Conservation (phyloP, 2,113 vertebrate species). For the Pholis gunnellus region DNA sequence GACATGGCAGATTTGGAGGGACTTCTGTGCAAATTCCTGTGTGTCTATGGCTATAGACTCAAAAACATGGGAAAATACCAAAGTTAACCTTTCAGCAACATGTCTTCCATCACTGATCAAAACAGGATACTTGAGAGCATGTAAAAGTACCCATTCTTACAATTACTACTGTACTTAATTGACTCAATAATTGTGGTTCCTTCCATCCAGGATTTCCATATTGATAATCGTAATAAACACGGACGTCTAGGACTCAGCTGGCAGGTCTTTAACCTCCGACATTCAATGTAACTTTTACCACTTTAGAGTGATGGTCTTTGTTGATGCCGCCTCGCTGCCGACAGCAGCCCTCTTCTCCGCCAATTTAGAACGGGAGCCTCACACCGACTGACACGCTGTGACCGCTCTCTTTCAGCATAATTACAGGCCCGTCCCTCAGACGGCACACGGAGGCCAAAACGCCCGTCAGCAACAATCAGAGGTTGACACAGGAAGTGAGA, state of each 20-base stretch:
- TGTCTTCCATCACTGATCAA: background rate
- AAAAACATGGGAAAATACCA: too few species aligned
- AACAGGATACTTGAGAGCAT: too few species aligned
- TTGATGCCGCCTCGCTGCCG: background rate
- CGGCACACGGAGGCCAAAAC: constrained; percentile 11
- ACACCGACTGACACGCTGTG: constrained; percentile 37
- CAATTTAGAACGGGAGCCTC: constrained; percentile 19
- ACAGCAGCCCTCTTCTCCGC: background rate
- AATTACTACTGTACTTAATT: too few species aligned
- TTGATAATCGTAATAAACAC: background rate
- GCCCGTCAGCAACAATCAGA: constrained; percentile 49
- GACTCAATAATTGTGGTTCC: background rate
- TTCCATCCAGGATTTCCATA: background rate
- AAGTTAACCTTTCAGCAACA: too few species aligned
- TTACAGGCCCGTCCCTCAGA: constrained; percentile 46
- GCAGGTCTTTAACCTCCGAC: background rate
- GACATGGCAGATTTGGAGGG: too few species aligned
- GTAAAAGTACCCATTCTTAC: too few species aligned
- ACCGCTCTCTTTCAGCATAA: constrained; percentile 49
- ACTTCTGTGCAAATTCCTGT: too few species aligned
- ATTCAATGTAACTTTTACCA: background rate
- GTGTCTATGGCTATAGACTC: too few species aligned
- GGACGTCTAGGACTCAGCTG: background rate
- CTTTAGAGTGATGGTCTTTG: background rate
- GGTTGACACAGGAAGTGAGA: constrained; percentile 52